Conservation (phyloP, 2,888 invertebrate genomes). For the Spodoptera littoralis region DNA sequence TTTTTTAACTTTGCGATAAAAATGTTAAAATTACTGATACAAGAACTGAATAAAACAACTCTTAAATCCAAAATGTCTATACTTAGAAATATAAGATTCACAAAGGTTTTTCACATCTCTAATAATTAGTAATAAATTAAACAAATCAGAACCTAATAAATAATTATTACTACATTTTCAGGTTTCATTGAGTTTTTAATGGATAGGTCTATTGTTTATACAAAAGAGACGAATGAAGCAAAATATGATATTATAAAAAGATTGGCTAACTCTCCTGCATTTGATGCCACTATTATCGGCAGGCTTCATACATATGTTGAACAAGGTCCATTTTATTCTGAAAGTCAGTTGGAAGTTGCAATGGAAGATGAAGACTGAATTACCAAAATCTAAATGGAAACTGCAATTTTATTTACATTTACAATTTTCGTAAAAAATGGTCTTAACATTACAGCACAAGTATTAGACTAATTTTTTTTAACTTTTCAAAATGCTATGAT, state of each 20-base stretch:
- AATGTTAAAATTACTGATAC: no score
- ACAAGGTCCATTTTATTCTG: constrained; percentile 94
- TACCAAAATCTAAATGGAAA: background rate
- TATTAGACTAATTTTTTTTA: no score
- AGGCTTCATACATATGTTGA: constrained; percentile 91
- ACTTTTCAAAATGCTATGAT: no score
- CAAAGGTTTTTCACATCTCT: background rate
- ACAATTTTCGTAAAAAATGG: no score
- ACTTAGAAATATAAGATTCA: background rate
- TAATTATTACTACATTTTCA: constrained; percentile 65
- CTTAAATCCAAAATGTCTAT: no score
- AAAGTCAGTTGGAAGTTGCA: constrained; percentile 92
- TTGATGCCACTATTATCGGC: constrained; percentile 89
- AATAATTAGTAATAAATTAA: background rate
- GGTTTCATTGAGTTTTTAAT: constrained; percentile 94
- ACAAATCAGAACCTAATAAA: background rate
- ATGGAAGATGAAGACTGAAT: constrained; percentile 90
- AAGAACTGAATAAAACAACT: no score
- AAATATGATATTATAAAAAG: constrained; percentile 93
- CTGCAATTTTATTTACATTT: no score
- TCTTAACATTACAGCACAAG: no score
- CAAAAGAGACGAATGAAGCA: constrained; percentile 92
- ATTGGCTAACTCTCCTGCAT: constrained; percentile 89
- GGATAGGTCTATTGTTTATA: constrained; percentile 91
- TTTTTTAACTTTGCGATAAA: background rate